These are phyloP conservation scores for Colius striatus DNA, from an alignment of 2,113 vertebrate genomes.

Conservation along the genomic window DNA sequence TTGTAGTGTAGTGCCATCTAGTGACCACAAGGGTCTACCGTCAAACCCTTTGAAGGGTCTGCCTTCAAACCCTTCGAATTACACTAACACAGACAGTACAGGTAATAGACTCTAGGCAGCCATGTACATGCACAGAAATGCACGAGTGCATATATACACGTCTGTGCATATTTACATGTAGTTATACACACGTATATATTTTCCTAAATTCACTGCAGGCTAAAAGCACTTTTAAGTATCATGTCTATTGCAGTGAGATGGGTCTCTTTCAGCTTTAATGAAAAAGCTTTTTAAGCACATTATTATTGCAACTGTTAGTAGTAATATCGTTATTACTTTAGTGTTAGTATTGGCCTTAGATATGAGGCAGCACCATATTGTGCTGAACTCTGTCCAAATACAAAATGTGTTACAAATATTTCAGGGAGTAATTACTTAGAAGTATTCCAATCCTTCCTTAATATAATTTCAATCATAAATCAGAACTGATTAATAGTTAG, in stretches of 20 bases:
- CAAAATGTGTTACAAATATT: neutral
- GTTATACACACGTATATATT: neutral
- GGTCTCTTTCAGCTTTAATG: neutral
- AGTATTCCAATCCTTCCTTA: neutral
- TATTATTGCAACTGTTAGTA: neutral
- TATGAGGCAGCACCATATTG: neutral
- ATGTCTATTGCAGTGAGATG: neutral
- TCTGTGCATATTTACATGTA: neutral
- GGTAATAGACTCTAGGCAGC: neutral
- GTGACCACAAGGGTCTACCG: neutral
- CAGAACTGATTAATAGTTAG: neutral
- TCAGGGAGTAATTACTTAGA: neutral
- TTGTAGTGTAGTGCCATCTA: constrained; percentile 52
- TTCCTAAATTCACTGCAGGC: neutral
- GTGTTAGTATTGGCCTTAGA: neutral
- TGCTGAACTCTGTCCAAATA: neutral
- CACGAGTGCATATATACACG: neutral
- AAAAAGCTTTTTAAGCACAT: neutral
- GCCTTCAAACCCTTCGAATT: neutral
- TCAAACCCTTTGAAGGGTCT: neutral
- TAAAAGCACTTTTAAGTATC: neutral
- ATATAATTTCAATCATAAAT: neutral
- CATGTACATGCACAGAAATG: neutral
- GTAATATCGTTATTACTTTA: neutral
- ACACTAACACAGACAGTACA: neutral